Conservation (phyloP, 2,113 vertebrate genomes). For the Chaetodon trifascialis region DNA sequence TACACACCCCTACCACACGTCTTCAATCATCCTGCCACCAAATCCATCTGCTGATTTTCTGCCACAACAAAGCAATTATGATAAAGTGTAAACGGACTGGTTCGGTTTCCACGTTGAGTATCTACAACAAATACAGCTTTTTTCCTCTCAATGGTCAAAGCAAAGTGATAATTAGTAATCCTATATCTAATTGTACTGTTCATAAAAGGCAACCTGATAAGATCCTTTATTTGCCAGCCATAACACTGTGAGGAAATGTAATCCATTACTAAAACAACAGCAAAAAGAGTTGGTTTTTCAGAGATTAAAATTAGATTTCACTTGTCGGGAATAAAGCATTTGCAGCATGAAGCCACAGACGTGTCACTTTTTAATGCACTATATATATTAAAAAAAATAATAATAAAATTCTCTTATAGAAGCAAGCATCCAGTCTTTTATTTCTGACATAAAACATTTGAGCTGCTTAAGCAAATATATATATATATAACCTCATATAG, state of each 20-base stretch:
- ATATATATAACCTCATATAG: slow-evolving; percentile 55
- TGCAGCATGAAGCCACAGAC: neutral
- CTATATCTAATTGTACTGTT: slow-evolving; percentile 82
- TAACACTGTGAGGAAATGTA: slow-evolving; percentile 65
- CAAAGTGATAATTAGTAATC: slow-evolving; percentile 83
- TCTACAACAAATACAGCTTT: slow-evolving; percentile 77
- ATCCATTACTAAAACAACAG: slow-evolving; percentile 68
- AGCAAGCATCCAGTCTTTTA: too few relatives aligned
- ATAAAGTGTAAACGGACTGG: slow-evolving; percentile 42
- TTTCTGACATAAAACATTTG: slow-evolving; percentile 11
- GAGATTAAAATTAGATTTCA: neutral
- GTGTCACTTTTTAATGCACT: slow-evolving; percentile 1
- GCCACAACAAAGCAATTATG: slow-evolving; percentile 44
- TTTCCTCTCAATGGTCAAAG: slow-evolving; percentile 64
- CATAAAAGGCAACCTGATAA: slow-evolving; percentile 78
- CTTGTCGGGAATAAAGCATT: neutral
- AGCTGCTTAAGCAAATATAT: slow-evolving; percentile 34
- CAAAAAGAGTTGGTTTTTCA: slow-evolving; percentile 35
- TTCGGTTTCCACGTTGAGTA: slow-evolving; percentile 72
- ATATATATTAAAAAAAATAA: neutral
- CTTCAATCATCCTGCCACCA: slow-evolving; percentile 10
- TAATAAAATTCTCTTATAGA: neutral
- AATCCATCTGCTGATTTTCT: slow-evolving; percentile 17
- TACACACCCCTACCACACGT: neutral
- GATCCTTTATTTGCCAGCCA: slow-evolving; percentile 75